Evolutionary conservation across 1,140 invertebrate genomes (phyloP), one percentile per base, ranked within the genome.

Genomic region (Drosophila murphyi): DNA sequence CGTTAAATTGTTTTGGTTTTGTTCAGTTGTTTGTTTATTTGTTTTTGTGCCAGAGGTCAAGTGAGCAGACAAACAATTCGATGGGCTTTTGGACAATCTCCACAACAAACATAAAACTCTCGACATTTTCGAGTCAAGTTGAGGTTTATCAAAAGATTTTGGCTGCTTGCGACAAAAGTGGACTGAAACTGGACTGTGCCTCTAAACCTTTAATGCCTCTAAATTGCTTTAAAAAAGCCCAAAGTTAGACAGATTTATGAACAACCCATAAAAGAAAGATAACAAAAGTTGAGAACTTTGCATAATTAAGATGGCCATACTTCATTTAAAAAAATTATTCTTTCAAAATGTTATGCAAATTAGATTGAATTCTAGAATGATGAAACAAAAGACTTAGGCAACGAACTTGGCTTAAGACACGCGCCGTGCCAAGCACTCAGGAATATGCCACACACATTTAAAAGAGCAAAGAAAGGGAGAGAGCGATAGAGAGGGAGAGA

Each of bases 1-100:
- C 70, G 83, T 88, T 89, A 89, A 89, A 80, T 76, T 83, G 85
- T 82, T 86, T 56, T 67, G 79, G 75, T 67, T 67, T 55, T 67
- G 43, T 35, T 47, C 35, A n/a, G 47, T 51, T 47, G 59, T 71
- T 34, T 68, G 59, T 59, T 43, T 50, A 71, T 71, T 72, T 47
- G 72, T 72, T 8, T 48, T 48, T 48, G 57, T 72, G 37, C 45
- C 80, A 85, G 72, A 88, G 85, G 85, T 88, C 85, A 88, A 88
- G 85, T 80, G 85, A 69, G 70, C 77, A 56, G 54, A 67, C 74
- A 85, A 77, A 88, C 82, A 82, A 79, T 52, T 81, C 62, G 60
- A 59, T 52, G 71, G 70, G 70, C 70, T 20, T 20, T 20, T 20
- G 75, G 73, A 80, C 83, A 82, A 59, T 79, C 77, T 69, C 64